Evolutionary conservation across 1,140 invertebrate genomes (phyloP).

Genomic region (Ceratosolen solmsi): DNA sequence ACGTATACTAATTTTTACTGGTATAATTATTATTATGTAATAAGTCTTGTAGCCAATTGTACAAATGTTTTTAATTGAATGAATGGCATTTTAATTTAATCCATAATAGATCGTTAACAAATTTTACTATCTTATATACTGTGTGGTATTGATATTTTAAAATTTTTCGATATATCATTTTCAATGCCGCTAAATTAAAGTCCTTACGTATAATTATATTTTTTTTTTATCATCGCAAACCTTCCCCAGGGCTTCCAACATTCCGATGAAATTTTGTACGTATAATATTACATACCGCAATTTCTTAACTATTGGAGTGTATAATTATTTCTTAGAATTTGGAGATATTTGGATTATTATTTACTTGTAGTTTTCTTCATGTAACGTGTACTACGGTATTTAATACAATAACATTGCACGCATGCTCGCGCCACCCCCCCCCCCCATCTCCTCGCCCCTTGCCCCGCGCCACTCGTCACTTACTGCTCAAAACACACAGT

Average conservation of each 20-base stretch:
- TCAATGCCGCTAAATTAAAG: neutral
- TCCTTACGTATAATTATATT: too few species aligned
- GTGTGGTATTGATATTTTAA: conserved; percentile 2
- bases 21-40: too few species aligned
- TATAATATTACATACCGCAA: neutral
- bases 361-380: neutral
- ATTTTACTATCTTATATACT: too few species aligned
- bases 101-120: too few species aligned
- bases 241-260: neutral
- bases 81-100: too few species aligned
- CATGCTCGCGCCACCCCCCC: too few species aligned
- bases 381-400: neutral
- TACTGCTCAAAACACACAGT: too few species aligned
- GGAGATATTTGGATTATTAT: conserved; percentile 28
- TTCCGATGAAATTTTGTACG: conserved; percentile 31
- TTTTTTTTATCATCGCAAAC: neutral
- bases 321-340: neutral
- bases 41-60: too few species aligned
- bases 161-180: conserved; percentile 7
- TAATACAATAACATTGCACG: conserved; percentile 6
- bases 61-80: too few species aligned
- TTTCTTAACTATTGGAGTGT: neutral
- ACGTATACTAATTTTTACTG: too few species aligned
- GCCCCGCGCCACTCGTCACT: too few species aligned
- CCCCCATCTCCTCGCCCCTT: too few species aligned